These are phyloP conservation scores for Enhydra lutris DNA, from an alignment of 2,113 vertebrate genomes.

Conservation along the genomic window DNA sequence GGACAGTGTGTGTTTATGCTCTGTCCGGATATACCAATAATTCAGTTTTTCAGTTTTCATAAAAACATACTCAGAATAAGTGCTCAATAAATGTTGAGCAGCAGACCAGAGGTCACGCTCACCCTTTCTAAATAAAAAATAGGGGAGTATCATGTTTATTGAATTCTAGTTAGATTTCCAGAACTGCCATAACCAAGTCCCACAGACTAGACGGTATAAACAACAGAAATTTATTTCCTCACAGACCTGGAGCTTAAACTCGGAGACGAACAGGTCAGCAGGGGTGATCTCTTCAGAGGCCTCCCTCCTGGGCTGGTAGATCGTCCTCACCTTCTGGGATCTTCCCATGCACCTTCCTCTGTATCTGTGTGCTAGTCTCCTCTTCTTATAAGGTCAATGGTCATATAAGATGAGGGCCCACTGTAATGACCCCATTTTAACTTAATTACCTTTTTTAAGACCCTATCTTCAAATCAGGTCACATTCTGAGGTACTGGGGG, in stretches of 20 bases:
- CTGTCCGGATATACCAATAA: neutral
- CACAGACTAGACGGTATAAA: neutral
- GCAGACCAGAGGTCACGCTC: neutral
- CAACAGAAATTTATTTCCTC: neutral
- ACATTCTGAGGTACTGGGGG: neutral
- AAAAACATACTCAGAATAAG: neutral
- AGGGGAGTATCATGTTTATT: neutral
- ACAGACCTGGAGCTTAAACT: neutral
- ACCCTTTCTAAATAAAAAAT: neutral
- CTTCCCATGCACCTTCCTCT: neutral
- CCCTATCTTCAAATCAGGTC: neutral
- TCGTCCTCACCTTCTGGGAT: neutral
- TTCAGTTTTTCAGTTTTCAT: neutral
- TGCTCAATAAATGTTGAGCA: neutral
- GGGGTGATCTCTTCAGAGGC: neutral
- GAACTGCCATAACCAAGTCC: neutral
- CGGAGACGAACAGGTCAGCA: neutral
- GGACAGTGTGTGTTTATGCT: neutral
- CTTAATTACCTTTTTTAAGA: neutral
- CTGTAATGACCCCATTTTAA: neutral
- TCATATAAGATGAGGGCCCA: neutral
- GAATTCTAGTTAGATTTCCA: neutral
- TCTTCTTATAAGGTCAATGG: neutral
- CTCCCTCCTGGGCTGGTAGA: neutral
- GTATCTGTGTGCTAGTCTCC: neutral